Evolutionary conservation across 2,797 vertebrate species (phyloP).

Genomic region (Mus minutoides): DNA sequence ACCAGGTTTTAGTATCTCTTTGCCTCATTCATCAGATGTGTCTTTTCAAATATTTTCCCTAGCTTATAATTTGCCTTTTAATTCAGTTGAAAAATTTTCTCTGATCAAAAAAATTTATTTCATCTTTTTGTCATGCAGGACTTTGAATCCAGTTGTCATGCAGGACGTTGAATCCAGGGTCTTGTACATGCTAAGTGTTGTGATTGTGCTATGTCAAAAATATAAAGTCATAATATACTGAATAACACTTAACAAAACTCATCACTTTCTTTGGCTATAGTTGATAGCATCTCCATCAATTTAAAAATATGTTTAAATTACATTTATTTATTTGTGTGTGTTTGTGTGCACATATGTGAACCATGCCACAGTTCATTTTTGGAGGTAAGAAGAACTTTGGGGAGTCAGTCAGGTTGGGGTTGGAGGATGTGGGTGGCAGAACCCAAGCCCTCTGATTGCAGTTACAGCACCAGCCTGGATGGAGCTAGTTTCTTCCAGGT

Average conservation of each 20-base stretch:
- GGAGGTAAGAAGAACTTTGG: not conserved
- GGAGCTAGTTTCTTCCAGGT: not conserved
- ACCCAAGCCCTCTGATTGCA: no score
- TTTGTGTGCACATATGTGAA: no score
- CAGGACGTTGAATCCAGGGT: not conserved
- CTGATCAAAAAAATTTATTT: not conserved
- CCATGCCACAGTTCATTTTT: not conserved
- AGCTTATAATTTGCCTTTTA: not conserved
- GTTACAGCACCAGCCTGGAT: not conserved
- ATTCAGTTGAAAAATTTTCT: not conserved
- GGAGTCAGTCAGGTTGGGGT: not conserved
- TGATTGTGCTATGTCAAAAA: not conserved
- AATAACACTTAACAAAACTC: not conserved
- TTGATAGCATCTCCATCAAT: not conserved
- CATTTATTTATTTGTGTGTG: no score
- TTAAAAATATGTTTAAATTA: no score
- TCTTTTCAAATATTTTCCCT: not conserved
- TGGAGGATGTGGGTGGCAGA: not conserved
- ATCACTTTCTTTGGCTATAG: not conserved
- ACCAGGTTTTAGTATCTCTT: not conserved
- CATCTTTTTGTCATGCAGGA: not conserved
- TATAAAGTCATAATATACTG: not conserved
- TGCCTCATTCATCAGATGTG: not conserved
- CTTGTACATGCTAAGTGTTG: not conserved
- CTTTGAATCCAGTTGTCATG: not conserved